Percentiles rank a stretch among this genome's conserved stretches.
These are phyloP conservation scores for Endotricha flammealis DNA, from an alignment of 2,888 invertebrate genomes.

Conservation along the genomic window DNA sequence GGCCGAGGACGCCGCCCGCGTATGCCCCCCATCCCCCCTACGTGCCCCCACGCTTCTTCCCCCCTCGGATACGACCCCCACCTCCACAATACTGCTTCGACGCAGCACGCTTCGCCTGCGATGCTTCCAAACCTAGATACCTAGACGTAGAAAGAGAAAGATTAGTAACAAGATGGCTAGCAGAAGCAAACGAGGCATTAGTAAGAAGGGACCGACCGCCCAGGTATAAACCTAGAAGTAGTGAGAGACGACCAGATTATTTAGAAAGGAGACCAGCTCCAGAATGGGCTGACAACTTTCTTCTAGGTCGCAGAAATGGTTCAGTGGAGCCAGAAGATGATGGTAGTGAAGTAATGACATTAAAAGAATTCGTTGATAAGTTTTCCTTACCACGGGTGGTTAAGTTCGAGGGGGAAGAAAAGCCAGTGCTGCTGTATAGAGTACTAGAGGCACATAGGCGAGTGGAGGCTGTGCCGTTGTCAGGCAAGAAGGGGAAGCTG, in stretches of 20 bases:
- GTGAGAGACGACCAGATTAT: constrained; percentile 70
- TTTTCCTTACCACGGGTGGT: constrained; percentile 80
- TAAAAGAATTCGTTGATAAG: constrained; percentile 79
- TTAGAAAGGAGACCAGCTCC: constrained; percentile 56
- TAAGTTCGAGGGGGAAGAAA: constrained; percentile 74
- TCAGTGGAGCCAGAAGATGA: constrained; percentile 69
- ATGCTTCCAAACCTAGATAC: constrained; percentile 70
- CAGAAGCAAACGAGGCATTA: constrained; percentile 71
- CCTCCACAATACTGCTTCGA: constrained; percentile 76
- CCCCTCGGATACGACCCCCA: constrained; percentile 64
- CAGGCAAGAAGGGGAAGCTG: constrained; percentile 76
- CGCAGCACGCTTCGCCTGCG: constrained; percentile 72
- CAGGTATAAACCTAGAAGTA: constrained; percentile 65
- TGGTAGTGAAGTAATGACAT: constrained; percentile 64
- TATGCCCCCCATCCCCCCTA: constrained; percentile 70
- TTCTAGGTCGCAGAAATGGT: constrained; percentile 58
- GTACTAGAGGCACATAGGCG: constrained; percentile 80
- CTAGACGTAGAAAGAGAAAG: constrained; percentile 69
- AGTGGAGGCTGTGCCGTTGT: constrained; percentile 79
- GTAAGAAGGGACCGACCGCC: constrained; percentile 66
- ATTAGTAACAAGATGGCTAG: constrained; percentile 70
- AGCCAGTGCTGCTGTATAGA: constrained; percentile 80
- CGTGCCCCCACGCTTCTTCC: constrained; percentile 68
- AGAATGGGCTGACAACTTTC: constrained; percentile 69
- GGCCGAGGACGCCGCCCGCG: constrained; percentile 72